These are phyloP conservation scores for Thereva unica DNA, from an alignment of 2,888 invertebrate species.

Conservation along the genomic window DNA sequence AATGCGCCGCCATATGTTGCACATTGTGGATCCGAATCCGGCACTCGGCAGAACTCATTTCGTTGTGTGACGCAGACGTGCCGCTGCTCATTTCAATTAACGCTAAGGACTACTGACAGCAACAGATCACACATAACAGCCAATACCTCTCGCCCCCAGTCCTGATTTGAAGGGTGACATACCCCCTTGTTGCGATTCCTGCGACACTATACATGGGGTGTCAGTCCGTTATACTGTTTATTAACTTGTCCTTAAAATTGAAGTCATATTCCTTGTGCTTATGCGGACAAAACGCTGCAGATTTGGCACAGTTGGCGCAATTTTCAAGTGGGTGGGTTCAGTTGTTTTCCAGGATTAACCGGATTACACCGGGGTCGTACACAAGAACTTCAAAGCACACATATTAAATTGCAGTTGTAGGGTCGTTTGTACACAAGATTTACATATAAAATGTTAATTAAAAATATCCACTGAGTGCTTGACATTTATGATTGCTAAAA, in stretches of 20 bases:
- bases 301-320: slow-evolving; percentile 32
- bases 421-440: too few species aligned
- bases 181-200: too few species aligned
- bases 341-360: slow-evolving; percentile 24
- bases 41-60: not conserved
- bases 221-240: slow-evolving; percentile 25
- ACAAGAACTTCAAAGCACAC: too few species aligned
- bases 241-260: slow-evolving; percentile 31
- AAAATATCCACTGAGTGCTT: too few species aligned
- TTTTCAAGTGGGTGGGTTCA: slow-evolving; percentile 10
- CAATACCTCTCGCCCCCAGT: too few species aligned
- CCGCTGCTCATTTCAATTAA: slow-evolving; percentile 29
- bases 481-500: too few species aligned
- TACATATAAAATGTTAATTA: too few species aligned
- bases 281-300: slow-evolving; percentile 1
- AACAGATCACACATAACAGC: slow-evolving; percentile 10
- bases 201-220: too few species aligned
- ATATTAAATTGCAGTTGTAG: too few species aligned
- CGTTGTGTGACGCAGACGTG: slow-evolving; percentile 10
- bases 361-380: slow-evolving; percentile 1
- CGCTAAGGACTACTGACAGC: slow-evolving; percentile 14
- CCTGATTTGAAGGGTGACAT: too few species aligned
- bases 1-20: slow-evolving; percentile 44
- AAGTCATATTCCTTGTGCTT: slow-evolving; percentile 16
- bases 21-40: slow-evolving; percentile 32